A percentile compares a stretch with the other conserved stretches of the same genome.
These are phyloP conservation scores for Tridacna gigas DNA, from an alignment of 2,888 invertebrate species.

Conservation along the genomic window DNA sequence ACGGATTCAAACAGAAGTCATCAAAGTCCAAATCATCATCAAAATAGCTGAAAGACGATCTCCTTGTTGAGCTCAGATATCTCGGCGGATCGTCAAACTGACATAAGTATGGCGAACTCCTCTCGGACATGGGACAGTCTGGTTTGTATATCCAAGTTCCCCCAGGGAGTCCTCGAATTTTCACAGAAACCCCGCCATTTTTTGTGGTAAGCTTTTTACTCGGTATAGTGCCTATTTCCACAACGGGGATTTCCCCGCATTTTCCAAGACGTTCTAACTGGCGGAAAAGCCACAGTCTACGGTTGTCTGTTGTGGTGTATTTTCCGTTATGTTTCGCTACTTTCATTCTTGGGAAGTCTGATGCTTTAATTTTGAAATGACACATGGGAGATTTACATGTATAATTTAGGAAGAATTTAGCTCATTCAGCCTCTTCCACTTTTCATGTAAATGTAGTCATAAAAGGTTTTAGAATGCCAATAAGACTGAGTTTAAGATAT, in stretches of 20 bases:
- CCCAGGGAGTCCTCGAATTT: background rate
- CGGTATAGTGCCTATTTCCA: background rate
- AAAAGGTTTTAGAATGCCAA: too few species aligned
- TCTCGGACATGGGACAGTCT: background rate
- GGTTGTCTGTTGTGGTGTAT: background rate
- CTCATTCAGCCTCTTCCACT: too few species aligned
- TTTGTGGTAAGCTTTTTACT: background rate
- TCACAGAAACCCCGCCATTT: background rate
- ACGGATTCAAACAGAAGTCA: too few species aligned
- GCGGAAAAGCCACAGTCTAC: conserved; percentile 11
- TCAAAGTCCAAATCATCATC: too few species aligned
- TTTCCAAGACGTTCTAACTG: conserved; percentile 15
- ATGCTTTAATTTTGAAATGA: background rate
- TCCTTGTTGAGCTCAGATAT: too few species aligned
- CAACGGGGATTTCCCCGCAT: conserved; percentile 2
- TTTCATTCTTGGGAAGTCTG: background rate
- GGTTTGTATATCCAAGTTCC: background rate
- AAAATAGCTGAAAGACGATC: too few species aligned
- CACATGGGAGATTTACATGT: too few species aligned
- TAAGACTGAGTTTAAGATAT: too few species aligned
- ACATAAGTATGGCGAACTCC: background rate
- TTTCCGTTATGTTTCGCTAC: background rate
- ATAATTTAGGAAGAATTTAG: too few species aligned
- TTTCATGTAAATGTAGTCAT: too few species aligned
- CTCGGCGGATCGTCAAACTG: background rate